A percentile compares a stretch with the other conserved stretches of the same genome.
Evolutionary conservation across 2,888 invertebrate genomes (phyloP).

Genomic region (Thysanoteuthis rhombus): DNA sequence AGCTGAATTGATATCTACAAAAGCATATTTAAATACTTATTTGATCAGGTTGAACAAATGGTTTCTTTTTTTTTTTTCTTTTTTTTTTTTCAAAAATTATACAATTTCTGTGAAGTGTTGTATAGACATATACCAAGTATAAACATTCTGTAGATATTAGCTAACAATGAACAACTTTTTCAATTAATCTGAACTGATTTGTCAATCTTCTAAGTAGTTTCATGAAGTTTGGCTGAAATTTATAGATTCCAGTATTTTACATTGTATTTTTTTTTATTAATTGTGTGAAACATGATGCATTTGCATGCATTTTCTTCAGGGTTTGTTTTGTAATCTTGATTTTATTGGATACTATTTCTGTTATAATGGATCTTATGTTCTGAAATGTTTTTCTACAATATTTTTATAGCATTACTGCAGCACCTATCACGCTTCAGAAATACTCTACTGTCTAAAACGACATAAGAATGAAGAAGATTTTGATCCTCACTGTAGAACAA

Average conservation of each 20-base stretch:
- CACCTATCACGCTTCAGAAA: conserved; percentile 19
- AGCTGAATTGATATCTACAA: neutral
- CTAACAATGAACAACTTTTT: neutral
- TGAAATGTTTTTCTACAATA: neutral
- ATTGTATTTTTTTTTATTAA: too few relatives aligned
- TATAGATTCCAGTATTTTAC: neutral
- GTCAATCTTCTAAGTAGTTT: neutral
- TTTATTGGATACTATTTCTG: neutral
- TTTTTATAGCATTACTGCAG: conserved; percentile 22
- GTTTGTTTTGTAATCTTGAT: neutral
- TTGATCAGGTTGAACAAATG: too few relatives aligned
- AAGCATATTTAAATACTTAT: too few relatives aligned
- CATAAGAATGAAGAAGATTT: conserved; percentile 82
- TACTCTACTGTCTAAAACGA: conserved; percentile 71
- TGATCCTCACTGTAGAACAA: conserved; percentile 82
- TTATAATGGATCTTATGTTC: neutral
- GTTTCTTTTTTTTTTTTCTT: too few relatives aligned
- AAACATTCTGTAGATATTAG: neutral
- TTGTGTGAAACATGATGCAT: neutral
- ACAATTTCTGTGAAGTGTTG: neutral
- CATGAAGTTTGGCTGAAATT: neutral
- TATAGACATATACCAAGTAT: neutral
- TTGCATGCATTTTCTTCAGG: neutral
- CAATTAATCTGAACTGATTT: neutral
- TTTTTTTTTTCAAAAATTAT: too few relatives aligned